phyloP scores from a whole-genome alignment of 2,888 invertebrate genomes.

The Thysanoteuthis rhombus region DNA sequence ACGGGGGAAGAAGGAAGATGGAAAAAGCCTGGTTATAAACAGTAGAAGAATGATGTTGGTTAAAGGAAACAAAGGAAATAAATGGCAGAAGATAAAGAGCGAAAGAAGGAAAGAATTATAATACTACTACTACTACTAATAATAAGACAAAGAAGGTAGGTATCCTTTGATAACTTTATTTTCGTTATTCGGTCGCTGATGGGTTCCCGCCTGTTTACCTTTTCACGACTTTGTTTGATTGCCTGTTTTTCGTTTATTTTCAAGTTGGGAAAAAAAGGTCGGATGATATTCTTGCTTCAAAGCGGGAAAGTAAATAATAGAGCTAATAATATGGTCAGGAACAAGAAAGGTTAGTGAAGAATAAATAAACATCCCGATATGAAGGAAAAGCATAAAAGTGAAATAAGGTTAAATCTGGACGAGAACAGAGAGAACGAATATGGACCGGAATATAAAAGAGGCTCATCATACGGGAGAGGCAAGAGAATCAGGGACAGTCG shows the following conservation, averaged over 20 bases:
- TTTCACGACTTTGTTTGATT: not conserved
- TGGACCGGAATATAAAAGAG: too few species aligned
- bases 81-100: not conserved
- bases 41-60: too few species aligned
- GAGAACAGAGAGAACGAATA: not conserved
- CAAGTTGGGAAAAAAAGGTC: not conserved
- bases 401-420: not conserved
- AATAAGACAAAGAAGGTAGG: not conserved
- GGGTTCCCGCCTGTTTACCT: not conserved
- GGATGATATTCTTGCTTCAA: not conserved
- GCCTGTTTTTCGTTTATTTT: constrained; percentile 12
- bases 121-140: not conserved
- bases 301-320: not conserved
- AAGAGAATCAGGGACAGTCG: not conserved
- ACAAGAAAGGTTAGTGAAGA: not conserved
- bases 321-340: not conserved
- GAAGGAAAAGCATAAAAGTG: not conserved
- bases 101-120: not conserved
- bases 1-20: too few species aligned
- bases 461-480: too few species aligned
- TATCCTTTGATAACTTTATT: not conserved
- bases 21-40: too few species aligned
- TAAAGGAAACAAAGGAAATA: too few species aligned
- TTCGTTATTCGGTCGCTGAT: not conserved
- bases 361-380: not conserved